These are phyloP conservation scores for Belonocnema kinseyi DNA, from an alignment of 1,140 invertebrate genomes.

Conservation along the genomic window DNA sequence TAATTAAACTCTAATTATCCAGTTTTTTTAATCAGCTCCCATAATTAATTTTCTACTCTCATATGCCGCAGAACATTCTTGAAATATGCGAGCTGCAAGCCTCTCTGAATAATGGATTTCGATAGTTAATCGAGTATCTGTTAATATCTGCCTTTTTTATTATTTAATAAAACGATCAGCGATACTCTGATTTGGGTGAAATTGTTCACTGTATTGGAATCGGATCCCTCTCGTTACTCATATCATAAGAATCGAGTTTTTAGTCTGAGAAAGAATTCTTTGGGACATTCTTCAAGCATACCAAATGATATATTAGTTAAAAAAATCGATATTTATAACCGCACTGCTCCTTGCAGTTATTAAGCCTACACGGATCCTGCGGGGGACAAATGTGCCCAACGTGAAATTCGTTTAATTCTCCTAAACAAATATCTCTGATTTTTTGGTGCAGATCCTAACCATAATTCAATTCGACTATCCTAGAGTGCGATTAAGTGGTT, in stretches of 20 bases:
- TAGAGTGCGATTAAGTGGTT: too few species aligned
- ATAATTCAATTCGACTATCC: too few species aligned
- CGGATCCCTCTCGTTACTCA: background rate
- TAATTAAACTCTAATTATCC: too few species aligned
- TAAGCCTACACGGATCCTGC: too few species aligned
- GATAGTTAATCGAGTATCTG: background rate
- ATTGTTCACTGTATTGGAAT: background rate
- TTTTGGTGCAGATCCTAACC: too few species aligned
- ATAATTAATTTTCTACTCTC: background rate
- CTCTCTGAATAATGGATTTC: background rate
- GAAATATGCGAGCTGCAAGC: background rate
- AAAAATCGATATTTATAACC: background rate
- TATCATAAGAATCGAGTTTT: background rate
- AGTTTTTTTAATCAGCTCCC: background rate
- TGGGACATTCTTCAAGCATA: background rate
- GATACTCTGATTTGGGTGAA: background rate
- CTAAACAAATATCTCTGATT: too few species aligned
- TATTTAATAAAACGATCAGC: background rate
- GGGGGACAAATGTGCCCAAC: too few species aligned
- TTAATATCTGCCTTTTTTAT: background rate
- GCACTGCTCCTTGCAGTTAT: too few species aligned
- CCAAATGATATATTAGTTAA: background rate
- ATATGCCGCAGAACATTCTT: background rate
- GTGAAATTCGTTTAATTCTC: too few species aligned
- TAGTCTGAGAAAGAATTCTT: background rate